Evolutionary conservation across 2,888 invertebrate genomes (phyloP).

Genomic region (Drosophila conformis): DNA sequence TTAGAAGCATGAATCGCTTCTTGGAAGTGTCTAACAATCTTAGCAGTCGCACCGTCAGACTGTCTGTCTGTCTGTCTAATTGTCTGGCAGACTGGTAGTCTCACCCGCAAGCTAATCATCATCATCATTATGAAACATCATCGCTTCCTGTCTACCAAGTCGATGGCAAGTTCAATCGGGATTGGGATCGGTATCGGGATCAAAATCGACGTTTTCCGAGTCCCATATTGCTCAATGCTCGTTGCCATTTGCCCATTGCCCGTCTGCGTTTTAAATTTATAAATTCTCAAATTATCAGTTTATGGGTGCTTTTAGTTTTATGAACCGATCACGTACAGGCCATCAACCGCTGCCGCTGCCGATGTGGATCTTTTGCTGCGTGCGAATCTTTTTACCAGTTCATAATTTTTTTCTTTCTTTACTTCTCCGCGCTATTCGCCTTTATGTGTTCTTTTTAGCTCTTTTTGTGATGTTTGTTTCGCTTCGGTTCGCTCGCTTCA

Average conservation of each 20-base stretch:
- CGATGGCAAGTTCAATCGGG: slow-evolving; percentile 37
- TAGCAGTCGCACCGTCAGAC: slow-evolving; percentile 6
- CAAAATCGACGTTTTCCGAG: slow-evolving; percentile 37
- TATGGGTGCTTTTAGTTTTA: slow-evolving; percentile 79
- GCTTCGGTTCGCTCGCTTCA: slow-evolving; percentile 50
- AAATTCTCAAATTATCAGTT: slow-evolving; percentile 81
- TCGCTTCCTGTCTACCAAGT: slow-evolving; percentile 59
- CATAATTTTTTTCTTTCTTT: slow-evolving; percentile 2
- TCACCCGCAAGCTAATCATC: slow-evolving; percentile 26
- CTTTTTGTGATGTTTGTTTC: slow-evolving; percentile 28
- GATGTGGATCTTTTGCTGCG: slow-evolving; percentile 55
- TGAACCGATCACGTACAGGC: slow-evolving; percentile 80
- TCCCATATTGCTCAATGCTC: slow-evolving; percentile 51
- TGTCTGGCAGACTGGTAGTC: slow-evolving; percentile 15
- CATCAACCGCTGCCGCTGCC: slow-evolving; percentile 59
- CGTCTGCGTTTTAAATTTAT: slow-evolving; percentile 73
- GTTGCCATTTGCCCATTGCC: slow-evolving; percentile 3
- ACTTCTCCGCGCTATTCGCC: slow-evolving; percentile 5
- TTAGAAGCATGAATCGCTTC: slow-evolving; percentile 46
- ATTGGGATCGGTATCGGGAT: slow-evolving; percentile 28
- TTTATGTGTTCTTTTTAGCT: not conserved
- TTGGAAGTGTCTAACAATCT: slow-evolving; percentile 45
- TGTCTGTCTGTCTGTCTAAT: slow-evolving; percentile 4
- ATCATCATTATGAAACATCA: slow-evolving; percentile 42
- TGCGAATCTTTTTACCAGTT: slow-evolving; percentile 69